phyloP scores from a whole-genome alignment of 2,797 vertebrate genomes.

The Saxicola maurus region DNA sequence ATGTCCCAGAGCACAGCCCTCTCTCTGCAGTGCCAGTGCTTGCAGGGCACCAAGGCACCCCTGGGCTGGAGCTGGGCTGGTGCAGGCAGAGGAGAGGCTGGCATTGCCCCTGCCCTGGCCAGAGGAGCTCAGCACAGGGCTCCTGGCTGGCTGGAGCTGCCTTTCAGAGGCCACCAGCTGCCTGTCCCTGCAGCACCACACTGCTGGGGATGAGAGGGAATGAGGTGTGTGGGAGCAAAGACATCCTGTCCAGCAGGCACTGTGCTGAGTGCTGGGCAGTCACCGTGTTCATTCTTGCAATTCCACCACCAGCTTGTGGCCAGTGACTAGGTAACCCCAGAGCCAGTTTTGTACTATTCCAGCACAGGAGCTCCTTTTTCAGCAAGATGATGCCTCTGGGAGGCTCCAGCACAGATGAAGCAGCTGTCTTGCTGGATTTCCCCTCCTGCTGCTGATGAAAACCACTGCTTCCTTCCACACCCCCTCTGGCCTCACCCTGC shows the following conservation, averaged over 20 bases:
- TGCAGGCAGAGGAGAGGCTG: background rate
- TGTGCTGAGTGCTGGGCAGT: rapidly evolving
- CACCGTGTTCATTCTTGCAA: rapidly evolving
- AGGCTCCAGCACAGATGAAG: background rate
- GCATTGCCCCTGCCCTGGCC: rapidly evolving
- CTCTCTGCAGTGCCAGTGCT: background rate
- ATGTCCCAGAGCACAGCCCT: background rate
- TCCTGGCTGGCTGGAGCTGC: background rate
- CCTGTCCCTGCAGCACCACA: rapidly evolving
- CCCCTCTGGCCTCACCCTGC: rapidly evolving
- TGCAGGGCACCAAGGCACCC: background rate
- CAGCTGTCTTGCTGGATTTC: background rate
- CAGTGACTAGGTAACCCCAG: background rate
- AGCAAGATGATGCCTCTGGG: background rate
- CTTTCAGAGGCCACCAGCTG: background rate
- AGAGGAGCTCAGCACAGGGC: background rate
- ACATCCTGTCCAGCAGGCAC: background rate
- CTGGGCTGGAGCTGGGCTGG: rapidly evolving
- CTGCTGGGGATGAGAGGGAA: background rate
- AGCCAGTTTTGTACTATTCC: background rate
- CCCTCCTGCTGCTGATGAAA: background rate
- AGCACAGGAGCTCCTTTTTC: background rate
- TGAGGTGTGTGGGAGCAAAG: background rate
- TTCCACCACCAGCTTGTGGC: background rate
- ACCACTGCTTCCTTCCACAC: background rate